These are phyloP conservation scores for Liposcelis brunnea DNA, from an alignment of 2,888 invertebrate genomes.

Conservation along the genomic window DNA sequence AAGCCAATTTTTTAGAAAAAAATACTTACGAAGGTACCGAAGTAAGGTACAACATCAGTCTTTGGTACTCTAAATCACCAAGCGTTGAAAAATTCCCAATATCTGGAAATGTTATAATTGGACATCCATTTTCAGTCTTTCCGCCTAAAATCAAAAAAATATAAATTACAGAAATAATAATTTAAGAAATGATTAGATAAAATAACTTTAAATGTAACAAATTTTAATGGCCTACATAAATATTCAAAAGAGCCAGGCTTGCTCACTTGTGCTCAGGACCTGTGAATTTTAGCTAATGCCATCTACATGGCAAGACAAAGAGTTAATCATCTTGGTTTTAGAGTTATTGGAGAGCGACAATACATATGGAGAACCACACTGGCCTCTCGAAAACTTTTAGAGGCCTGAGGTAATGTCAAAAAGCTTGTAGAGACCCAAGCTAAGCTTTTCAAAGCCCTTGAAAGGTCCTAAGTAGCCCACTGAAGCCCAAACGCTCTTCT, in stretches of 20 bases:
- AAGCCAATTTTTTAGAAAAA: constrained; percentile 4
- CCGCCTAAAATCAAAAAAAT: constrained; percentile 40
- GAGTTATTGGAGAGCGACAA: no score
- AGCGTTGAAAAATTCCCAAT: constrained; percentile 71
- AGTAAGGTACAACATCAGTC: constrained; percentile 82
- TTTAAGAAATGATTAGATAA: background rate
- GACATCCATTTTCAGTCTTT: constrained; percentile 81
- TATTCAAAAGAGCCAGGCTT: background rate
- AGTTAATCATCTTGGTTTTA: no score
- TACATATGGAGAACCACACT: no score
- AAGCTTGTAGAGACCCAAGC: no score
- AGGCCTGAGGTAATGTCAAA: no score
- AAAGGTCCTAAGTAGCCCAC: no score
- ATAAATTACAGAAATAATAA: constrained; percentile 7
- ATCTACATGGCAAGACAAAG: no score
- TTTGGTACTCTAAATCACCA: constrained; percentile 73
- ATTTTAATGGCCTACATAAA: background rate
- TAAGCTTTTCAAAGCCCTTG: no score
- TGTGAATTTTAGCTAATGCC: no score
- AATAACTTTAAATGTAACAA: constrained; percentile 7
- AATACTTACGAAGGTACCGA: constrained; percentile 84
- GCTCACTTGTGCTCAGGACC: no score
- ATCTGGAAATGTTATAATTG: constrained; percentile 89
- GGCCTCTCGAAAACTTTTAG: no score
- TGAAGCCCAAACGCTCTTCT: no score